These are phyloP conservation scores for Hestina assimilis DNA, from an alignment of 1,140 invertebrate genomes.

Conservation along the genomic window DNA sequence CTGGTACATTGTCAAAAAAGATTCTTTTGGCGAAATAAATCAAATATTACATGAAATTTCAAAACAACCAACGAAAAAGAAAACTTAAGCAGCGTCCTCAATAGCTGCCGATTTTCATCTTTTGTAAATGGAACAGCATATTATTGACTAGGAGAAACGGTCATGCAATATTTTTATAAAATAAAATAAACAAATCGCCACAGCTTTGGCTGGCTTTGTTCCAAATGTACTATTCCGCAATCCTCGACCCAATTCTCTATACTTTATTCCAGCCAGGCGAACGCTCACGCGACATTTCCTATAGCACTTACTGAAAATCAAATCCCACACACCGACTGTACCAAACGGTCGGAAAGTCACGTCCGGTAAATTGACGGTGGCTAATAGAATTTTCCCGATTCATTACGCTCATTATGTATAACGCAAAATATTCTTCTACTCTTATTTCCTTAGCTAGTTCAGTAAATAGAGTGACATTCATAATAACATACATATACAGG, in stretches of 20 bases:
- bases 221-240: slow-evolving; percentile 57
- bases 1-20: no score
- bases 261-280: slow-evolving; percentile 54
- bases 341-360: slow-evolving; percentile 42
- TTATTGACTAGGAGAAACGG: slow-evolving; percentile 50
- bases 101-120: slow-evolving; percentile 28
- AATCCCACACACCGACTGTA: slow-evolving; percentile 49
- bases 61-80: slow-evolving; percentile 6
- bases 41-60: neutral
- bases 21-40: no score
- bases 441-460: neutral
- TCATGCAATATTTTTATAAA: slow-evolving; percentile 61
- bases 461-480: neutral
- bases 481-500: neutral
- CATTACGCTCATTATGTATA: slow-evolving; percentile 12
- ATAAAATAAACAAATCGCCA: slow-evolving; percentile 59
- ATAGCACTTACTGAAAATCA: slow-evolving; percentile 59
- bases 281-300: slow-evolving; percentile 57
- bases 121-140: slow-evolving; percentile 43
- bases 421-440: neutral
- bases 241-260: slow-evolving; percentile 66
- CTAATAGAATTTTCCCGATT: slow-evolving; percentile 36
- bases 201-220: slow-evolving; percentile 58
- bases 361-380: slow-evolving; percentile 33
- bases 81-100: slow-evolving; percentile 16